These are phyloP conservation scores for Saturnia japonica DNA, from an alignment of 2,888 invertebrate species.

Conservation along the genomic window DNA sequence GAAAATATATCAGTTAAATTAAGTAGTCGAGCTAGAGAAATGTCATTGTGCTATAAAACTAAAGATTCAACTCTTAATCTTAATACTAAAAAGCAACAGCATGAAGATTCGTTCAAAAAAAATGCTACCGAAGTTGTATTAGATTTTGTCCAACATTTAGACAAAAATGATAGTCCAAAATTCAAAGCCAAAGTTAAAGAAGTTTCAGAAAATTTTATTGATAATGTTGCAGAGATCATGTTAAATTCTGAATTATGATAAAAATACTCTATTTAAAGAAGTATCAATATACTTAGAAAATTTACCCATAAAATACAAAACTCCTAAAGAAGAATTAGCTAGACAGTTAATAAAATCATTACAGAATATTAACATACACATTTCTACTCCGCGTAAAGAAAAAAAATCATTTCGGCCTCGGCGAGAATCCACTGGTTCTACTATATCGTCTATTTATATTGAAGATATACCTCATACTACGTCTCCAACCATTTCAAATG, in stretches of 20 bases:
- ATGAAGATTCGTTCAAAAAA: constrained; percentile 25
- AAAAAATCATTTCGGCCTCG: constrained; percentile 25
- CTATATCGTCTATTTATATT: constrained; percentile 24
- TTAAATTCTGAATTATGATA: constrained; percentile 26
- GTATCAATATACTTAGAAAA: constrained; percentile 27
- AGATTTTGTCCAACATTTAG: constrained; percentile 32
- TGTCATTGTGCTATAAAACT: constrained; percentile 20
- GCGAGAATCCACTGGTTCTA: constrained; percentile 18
- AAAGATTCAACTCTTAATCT: constrained; percentile 19
- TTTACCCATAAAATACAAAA: constrained; percentile 23
- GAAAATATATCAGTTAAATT: constrained; percentile 28
- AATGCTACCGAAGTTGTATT: constrained; percentile 29
- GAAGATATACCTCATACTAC: constrained; percentile 16
- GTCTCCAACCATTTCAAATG: neutral
- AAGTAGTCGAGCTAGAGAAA: constrained; percentile 26
- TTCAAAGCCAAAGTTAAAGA: constrained; percentile 25
- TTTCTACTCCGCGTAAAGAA: constrained; percentile 34
- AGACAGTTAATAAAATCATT: constrained; percentile 28
- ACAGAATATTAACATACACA: constrained; percentile 24
- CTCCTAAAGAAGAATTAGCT: constrained; percentile 25
- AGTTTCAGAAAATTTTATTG: constrained; percentile 27
- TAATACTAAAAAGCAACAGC: neutral
- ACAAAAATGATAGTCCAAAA: constrained; percentile 22
- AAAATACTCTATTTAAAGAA: constrained; percentile 28
- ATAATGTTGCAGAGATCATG: constrained; percentile 29